Evolutionary conservation across 2,797 vertebrate genomes (phyloP), one percentile per base, ranked within the genome.

Genomic region (Acestrorhynchus altus): DNA sequence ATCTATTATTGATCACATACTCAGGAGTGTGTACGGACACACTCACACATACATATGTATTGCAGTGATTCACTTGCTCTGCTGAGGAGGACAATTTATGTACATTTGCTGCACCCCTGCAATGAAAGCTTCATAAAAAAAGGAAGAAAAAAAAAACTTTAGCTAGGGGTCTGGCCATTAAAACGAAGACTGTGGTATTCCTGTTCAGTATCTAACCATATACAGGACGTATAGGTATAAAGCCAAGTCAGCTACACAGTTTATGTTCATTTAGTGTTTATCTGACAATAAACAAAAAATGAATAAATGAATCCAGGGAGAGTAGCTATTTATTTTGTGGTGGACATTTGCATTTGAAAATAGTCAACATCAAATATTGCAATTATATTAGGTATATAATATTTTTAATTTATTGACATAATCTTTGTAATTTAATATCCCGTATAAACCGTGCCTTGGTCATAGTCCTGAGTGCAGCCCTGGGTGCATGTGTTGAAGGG

Each of bases 1-100:
- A 84, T 85, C 69, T 81, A 87, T 85, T 85, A 85, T 87, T 87
- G 82, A 85, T 87, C 61, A 76, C 20, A 60, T 78, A 77, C 74
- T 72, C 79, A 68, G 57, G 47, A 80, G 35, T 54, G 49, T 20
- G 51, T 47, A 26, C 44, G 63, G 24, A 76, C 67, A 72, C 66
- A 63, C 46, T 47, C n/a, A 66, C 18, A 20, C 71, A 40, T 51
- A 35, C 70, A 67, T 73, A 73, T 39, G 70, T 46, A 44, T 68
- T 44, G 49, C 52, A 22, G 40, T 42, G 22, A 56, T 68, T 68
- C 24, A 31, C 67, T 69, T 24, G 69, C 75, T 31, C 51, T 59
- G n/a, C 59, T 61, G 79, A 72, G 57, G 66, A 70, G 46, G 39
- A 77, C 74, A 68, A 40, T 81, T 77, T 81, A 81, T 73, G 74